Percentiles rank a stretch among this genome's conserved stretches.
Evolutionary conservation across 2,888 invertebrate genomes (phyloP).

Genomic region (Microplitis deprimator): DNA sequence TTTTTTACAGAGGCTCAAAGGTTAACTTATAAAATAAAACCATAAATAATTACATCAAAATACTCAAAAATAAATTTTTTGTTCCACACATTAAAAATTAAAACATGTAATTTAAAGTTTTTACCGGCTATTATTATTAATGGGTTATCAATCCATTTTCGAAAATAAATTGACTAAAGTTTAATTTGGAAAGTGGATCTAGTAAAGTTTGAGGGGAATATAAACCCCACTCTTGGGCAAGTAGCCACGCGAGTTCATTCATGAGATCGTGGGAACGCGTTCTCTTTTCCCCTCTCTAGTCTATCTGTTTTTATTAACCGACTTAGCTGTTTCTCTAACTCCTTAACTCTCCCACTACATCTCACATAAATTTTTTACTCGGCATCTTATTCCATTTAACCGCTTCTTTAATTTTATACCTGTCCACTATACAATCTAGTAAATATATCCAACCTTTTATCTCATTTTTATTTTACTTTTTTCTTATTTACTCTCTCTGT

Average conservation of each 20-base stretch:
- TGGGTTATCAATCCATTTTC: background rate
- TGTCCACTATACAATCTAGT: conserved; percentile 20
- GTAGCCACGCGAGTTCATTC: conserved; percentile 71
- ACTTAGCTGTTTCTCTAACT: conserved; percentile 18
- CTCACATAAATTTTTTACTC: background rate
- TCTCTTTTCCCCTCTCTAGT: conserved; percentile 57
- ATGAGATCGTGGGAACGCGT: conserved; percentile 71
- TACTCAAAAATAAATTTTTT: background rate
- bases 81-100: background rate
- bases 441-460: background rate
- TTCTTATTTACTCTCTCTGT: background rate
- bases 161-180: background rate
- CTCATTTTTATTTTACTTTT: background rate
- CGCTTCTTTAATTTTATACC: conserved; percentile 24
- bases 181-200: conserved; percentile 26
- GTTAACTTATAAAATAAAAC: background rate
- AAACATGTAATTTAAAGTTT: background rate
- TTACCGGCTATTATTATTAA: background rate
- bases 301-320: conserved; percentile 10
- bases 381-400: background rate
- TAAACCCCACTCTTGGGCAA: conserved; percentile 50
- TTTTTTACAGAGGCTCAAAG: no score
- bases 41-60: background rate
- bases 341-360: conserved; percentile 3
- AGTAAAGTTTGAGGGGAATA: conserved; percentile 46